Evolutionary conservation across 2,797 vertebrate genomes (phyloP), one percentile per base, ranked within the genome.

Genomic region (Staurois parvus): DNA sequence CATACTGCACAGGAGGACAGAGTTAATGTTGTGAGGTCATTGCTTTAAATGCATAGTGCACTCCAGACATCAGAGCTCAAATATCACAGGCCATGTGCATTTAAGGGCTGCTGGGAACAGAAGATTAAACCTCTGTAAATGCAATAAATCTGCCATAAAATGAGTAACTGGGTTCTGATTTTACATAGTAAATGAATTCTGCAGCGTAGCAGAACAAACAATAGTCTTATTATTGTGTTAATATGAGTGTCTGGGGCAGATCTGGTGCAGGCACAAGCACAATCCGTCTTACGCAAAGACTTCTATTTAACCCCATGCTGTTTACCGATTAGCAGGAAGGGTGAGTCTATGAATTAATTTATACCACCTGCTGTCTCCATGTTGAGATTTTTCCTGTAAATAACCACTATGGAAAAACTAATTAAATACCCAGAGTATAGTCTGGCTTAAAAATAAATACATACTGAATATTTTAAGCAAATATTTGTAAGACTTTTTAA

Each of bases 271-370:
- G 90, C 89, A 86, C 79, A 86, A 83, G 42, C 85, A 84, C 0
- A 0, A 62, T 89, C 78, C 1, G 76, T 90, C 85, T 86, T 89
- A 73, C 45, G 56, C 89, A 90, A 89, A 90, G 88, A 87, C 45
- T 90, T 89, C 68, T 85, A 85, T 88, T 91, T 91, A 91, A 90
- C 86, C 73, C 73, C 92, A 89, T 29, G 92, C 92, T 92, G 91
- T 70, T 89, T 75, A 84, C 62, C 85, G 88, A 91, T 92, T 90
- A 91, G 79, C 79, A 89, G 87, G 32, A 72, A 45, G 84, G 90
- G 88, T 37, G 67, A 79, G 7, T 32, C 87, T 79, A 81, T 19
- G 88, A 88, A 91, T 90, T 91, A 91, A 91, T 91, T 90, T 89
- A 42, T 90, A 87, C 84, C 84, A 84, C 91, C 89, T 40, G 77